A percentile compares a stretch with the other conserved stretches of the same genome.
Conservation (phyloP, 2,797 vertebrate species). For the Dendrocincla tyrannina region DNA sequence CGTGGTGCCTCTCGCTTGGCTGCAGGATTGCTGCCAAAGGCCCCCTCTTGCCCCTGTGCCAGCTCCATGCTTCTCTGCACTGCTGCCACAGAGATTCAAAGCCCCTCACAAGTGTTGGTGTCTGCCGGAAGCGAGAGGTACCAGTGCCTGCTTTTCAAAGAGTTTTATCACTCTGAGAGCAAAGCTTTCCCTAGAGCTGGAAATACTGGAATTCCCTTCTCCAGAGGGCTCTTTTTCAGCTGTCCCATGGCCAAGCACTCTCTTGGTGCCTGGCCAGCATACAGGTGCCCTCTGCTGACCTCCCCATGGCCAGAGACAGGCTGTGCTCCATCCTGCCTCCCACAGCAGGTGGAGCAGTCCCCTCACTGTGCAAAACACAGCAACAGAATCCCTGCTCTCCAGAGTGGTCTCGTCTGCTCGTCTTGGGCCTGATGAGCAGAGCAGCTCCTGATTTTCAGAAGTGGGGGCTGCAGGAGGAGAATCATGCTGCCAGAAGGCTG, state of each 20-base stretch:
- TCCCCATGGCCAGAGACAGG: fast-evolving
- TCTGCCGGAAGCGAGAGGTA: not conserved
- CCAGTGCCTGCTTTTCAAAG: not conserved
- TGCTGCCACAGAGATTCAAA: not conserved
- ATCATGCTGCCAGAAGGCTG: not conserved
- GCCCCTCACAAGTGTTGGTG: not conserved
- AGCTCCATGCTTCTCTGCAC: not conserved
- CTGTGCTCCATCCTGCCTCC: not conserved
- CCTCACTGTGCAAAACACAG: not conserved
- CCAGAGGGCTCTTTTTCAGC: not conserved
- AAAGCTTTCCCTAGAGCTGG: not conserved
- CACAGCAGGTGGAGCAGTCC: not conserved
- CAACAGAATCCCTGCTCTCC: not conserved
- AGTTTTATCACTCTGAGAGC: not conserved
- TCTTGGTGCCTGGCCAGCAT: fast-evolving
- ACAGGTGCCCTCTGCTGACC: not conserved
- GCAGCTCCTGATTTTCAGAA: not conserved
- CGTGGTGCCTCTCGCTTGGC: fast-evolving
- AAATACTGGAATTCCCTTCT: not conserved
- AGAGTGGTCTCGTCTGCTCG: not conserved
- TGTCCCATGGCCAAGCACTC: fast-evolving
- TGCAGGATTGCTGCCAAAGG: fast-evolving
- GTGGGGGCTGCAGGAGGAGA: not conserved
- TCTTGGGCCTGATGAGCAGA: not conserved
- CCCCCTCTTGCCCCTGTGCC: fast-evolving